These are phyloP conservation scores for Bufo gargarizans DNA, from an alignment of 2,113 vertebrate species.

Conservation along the genomic window DNA sequence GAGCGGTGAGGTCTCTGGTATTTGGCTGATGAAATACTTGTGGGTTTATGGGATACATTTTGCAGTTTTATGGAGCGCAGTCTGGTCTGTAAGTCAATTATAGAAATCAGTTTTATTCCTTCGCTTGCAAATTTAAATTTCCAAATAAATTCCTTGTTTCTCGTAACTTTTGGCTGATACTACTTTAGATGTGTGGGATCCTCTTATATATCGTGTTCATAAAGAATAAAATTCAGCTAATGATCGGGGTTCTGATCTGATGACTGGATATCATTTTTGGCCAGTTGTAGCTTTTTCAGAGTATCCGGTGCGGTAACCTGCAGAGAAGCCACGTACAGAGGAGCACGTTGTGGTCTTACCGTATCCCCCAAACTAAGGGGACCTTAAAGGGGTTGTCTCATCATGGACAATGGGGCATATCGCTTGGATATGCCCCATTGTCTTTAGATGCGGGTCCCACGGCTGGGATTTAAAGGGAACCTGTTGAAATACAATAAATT, in stretches of 20 bases:
- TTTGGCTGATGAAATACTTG: not conserved
- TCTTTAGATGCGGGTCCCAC: too few relatives aligned
- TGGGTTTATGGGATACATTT: not conserved
- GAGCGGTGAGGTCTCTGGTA: not conserved
- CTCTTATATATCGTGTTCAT: not conserved
- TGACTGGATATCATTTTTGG: not conserved
- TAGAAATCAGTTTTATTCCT: not conserved
- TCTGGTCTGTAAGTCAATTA: constrained; percentile 3
- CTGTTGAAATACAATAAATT: too few relatives aligned
- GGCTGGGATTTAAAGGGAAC: too few relatives aligned
- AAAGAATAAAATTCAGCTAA: not conserved
- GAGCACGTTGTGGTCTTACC: too few relatives aligned
- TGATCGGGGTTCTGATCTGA: not conserved
- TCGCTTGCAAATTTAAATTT: not conserved
- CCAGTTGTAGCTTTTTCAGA: not conserved
- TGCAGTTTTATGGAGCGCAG: not conserved
- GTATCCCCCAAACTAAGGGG: too few relatives aligned
- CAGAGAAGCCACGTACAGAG: not conserved
- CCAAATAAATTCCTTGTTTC: not conserved
- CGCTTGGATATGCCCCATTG: too few relatives aligned
- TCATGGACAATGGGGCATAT: too few relatives aligned
- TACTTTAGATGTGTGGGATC: constrained; percentile 12
- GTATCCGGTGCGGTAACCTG: not conserved
- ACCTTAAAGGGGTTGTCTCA: too few relatives aligned
- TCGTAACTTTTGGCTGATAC: not conserved